phyloP scores from a whole-genome alignment of 2,797 vertebrate species.

The Avahi laniger region DNA sequence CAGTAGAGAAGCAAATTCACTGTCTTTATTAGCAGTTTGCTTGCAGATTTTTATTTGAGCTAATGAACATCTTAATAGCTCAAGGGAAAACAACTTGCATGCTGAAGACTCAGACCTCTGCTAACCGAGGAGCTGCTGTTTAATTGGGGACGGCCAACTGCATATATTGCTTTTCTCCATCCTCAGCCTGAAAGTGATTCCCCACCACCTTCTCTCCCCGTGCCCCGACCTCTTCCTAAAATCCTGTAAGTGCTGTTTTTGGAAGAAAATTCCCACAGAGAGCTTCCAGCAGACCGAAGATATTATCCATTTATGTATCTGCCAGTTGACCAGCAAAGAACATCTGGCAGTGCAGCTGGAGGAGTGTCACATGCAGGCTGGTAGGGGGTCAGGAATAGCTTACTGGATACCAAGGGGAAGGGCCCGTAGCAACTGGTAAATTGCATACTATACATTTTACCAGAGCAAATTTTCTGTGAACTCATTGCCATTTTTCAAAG shows the following conservation, averaged over 20 bases:
- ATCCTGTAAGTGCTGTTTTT: neutral
- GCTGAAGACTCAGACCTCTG: neutral
- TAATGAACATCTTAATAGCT: slow-evolving; percentile 14
- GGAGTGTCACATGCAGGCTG: neutral
- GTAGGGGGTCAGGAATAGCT: neutral
- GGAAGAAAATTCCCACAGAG: slow-evolving; percentile 21
- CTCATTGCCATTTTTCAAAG: slow-evolving; percentile 9
- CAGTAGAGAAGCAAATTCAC: slow-evolving; percentile 56
- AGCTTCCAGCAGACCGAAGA: neutral
- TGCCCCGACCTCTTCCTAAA: neutral
- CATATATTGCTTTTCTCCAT: neutral
- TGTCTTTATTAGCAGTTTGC: slow-evolving; percentile 60
- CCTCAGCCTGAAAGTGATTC: neutral
- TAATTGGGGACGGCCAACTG: neutral
- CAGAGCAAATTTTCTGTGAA: neutral
- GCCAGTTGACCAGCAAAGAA: slow-evolving; percentile 23
- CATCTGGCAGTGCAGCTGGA: slow-evolving; percentile 38
- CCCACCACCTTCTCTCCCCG: neutral
- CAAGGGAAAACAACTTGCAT: neutral
- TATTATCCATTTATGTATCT: neutral
- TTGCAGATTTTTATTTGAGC: slow-evolving; percentile 48
- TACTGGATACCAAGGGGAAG: neutral
- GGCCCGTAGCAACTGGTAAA: neutral
- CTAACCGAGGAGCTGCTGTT: neutral
- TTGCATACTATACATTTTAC: neutral